A percentile compares a stretch with the other conserved stretches of the same genome.
Evolutionary conservation across 2,888 invertebrate genomes (phyloP).

Genomic region (Allophyes oxyacanthae): DNA sequence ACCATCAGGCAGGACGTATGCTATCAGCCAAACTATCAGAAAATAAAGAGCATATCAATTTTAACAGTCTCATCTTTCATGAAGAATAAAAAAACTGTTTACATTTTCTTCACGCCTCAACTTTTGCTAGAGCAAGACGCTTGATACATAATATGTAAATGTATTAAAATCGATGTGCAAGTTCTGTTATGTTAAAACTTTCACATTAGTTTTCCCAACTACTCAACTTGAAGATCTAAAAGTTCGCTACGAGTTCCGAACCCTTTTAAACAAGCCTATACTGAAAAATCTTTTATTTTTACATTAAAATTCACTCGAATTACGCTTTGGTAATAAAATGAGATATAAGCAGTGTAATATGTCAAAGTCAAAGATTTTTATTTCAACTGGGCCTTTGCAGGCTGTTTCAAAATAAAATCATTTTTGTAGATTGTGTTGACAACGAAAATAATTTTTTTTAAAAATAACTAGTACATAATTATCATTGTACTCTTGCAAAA

Average conservation of each 20-base stretch:
- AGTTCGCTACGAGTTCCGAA: conserved; percentile 35
- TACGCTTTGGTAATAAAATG: background rate
- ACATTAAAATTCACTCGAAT: conserved; percentile 1
- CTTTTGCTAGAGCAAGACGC: conserved; percentile 18
- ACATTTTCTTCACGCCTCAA: conserved; percentile 29
- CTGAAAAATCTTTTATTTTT: conserved; percentile 5
- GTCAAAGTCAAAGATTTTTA: too few relatives aligned
- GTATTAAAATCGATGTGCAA: conserved; percentile 51
- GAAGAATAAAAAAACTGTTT: conserved; percentile 6
- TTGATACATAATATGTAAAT: conserved; percentile 44
- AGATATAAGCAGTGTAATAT: too few relatives aligned
- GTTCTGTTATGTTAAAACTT: conserved; percentile 48
- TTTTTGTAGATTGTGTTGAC: too few relatives aligned
- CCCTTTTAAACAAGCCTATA: conserved; percentile 32
- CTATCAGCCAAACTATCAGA: too few relatives aligned
- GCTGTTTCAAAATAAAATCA: too few relatives aligned
- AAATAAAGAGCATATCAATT: too few relatives aligned
- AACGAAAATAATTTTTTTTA: too few relatives aligned
- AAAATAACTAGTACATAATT: too few relatives aligned
- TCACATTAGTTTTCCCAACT: conserved; percentile 42
- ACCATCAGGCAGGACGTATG: too few relatives aligned
- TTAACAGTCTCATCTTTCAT: background rate
- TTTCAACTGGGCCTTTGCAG: too few relatives aligned
- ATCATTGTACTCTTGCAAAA: too few relatives aligned
- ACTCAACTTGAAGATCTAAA: conserved; percentile 28